Conservation (phyloP, 2,888 invertebrate species). For the Ariolimax columbianus region DNA sequence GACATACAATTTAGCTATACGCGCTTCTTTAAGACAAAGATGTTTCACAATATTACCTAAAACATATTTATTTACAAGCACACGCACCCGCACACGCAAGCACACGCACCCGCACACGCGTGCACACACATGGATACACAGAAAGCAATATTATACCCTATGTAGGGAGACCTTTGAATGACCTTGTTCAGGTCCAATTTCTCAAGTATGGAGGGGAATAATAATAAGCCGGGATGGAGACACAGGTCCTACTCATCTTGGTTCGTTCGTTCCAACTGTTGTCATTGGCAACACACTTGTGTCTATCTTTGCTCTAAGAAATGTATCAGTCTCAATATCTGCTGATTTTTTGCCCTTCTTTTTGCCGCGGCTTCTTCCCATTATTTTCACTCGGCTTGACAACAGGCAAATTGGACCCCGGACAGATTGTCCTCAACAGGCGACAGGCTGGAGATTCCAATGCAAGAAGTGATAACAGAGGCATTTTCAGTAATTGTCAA, state of each 20-base stretch:
- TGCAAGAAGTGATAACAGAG: neutral
- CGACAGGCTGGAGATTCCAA: neutral
- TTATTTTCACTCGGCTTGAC: conserved; percentile 20
- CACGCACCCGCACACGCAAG: no score
- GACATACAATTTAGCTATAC: no score
- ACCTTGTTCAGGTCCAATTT: no score
- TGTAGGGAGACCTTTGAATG: no score
- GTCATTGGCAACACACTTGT: neutral
- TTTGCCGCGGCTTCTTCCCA: neutral
- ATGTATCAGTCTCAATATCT: conserved; percentile 19
- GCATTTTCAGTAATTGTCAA: no score
- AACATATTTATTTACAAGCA: no score
- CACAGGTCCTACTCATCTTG: neutral
- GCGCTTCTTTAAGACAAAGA: no score
- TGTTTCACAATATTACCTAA: no score
- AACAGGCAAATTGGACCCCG: conserved; percentile 16
- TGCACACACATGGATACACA: no score
- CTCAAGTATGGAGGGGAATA: no score
- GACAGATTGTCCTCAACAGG: conserved; percentile 5
- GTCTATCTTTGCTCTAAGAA: neutral
- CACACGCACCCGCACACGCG: no score
- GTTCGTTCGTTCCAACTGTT: neutral
- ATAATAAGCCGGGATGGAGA: neutral
- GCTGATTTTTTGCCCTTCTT: neutral
- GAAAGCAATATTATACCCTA: no score